Base-by-base conservation (phyloP, 2,888 invertebrate species). In the Dugesia japonica region DNA sequence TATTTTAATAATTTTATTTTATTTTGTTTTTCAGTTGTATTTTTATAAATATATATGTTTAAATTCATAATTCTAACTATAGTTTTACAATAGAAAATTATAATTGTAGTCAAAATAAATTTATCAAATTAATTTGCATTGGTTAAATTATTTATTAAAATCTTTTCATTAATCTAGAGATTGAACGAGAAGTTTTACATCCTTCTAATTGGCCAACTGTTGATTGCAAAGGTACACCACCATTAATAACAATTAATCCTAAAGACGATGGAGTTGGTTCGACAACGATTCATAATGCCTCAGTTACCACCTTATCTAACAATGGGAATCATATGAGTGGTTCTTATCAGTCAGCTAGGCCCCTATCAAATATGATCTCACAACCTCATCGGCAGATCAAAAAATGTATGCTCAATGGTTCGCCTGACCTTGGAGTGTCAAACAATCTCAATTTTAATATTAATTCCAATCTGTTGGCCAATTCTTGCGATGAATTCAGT, bases 361-460 rank as follows among this genome's bases (percentile, higher is more conserved):
- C 56, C 17, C 56, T 56, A 56, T 56, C 56, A 23, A 56, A 56
- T 56, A 20, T 56, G 56, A 56, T 56, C 56, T 56, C 56, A 4
- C 56, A 20, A 56, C 56, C 56, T 9, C 56, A 4, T 56, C 56
- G 56, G n/a, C 56, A 56, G 56, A 56, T 56, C 56, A 56, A 56
- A n/a, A 56, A 56, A 23, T 56, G 56, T n/a, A 56, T 56, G 56
- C 56, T 56, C 56, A 56, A 56, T n/a, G 56, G 56, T 20, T 56
- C 56, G 1, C 20, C 56, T 23, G 56, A 56, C 23, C 56, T 23
- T n/a, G 56, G 56, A 56, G 23, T 56, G 9, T 56, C 56, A 4
- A 56, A 56, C 56, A 56, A 56, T 56, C 56, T 56, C 56, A 56
- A 56, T 56, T 56, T 56, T 56, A 56, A 56, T 56, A 56, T 56